phyloP scores from a whole-genome alignment of 2,113 vertebrate species.

The Paralichthys olivaceus region DNA sequence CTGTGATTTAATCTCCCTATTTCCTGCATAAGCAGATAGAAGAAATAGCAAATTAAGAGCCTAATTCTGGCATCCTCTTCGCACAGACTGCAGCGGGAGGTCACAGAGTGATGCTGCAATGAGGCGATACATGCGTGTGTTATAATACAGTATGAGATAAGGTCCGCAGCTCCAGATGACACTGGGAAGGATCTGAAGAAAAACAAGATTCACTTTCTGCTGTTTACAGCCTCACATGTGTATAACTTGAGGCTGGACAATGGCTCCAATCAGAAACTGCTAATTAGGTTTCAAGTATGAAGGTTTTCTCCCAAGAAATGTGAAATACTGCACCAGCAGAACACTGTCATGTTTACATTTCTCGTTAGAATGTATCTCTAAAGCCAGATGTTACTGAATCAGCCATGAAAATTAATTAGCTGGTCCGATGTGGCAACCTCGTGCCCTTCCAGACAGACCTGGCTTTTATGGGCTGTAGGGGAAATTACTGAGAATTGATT shows the following conservation, averaged over 20 bases:
- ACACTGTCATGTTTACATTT: slow-evolving; percentile 74
- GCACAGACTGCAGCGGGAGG: slow-evolving; percentile 60
- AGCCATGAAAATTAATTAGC: slow-evolving; percentile 81
- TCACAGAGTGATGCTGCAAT: slow-evolving; percentile 57
- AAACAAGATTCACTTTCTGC: slow-evolving; percentile 26
- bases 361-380: slow-evolving; percentile 74
- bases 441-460: slow-evolving; percentile 74
- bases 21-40: slow-evolving; percentile 71
- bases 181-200: slow-evolving; percentile 6
- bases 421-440: slow-evolving; percentile 78
- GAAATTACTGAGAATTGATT: slow-evolving; percentile 80
- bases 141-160: slow-evolving; percentile 50
- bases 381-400: slow-evolving; percentile 79
- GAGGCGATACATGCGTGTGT: slow-evolving; percentile 40
- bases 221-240: slow-evolving; percentile 15
- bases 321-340: slow-evolving; percentile 52
- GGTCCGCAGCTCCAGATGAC: slow-evolving; percentile 49
- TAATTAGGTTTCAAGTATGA: slow-evolving; percentile 57
- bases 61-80: slow-evolving; percentile 58
- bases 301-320: slow-evolving; percentile 51
- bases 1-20: slow-evolving; percentile 76
- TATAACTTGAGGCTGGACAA: slow-evolving; percentile 12
- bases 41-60: slow-evolving; percentile 57
- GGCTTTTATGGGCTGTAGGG: slow-evolving; percentile 78
- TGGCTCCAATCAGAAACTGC: slow-evolving; percentile 39